Evolutionary conservation across 2,113 vertebrate species (phyloP), one percentile per base, ranked within the genome.

Genomic region (Halichoerus grypus): DNA sequence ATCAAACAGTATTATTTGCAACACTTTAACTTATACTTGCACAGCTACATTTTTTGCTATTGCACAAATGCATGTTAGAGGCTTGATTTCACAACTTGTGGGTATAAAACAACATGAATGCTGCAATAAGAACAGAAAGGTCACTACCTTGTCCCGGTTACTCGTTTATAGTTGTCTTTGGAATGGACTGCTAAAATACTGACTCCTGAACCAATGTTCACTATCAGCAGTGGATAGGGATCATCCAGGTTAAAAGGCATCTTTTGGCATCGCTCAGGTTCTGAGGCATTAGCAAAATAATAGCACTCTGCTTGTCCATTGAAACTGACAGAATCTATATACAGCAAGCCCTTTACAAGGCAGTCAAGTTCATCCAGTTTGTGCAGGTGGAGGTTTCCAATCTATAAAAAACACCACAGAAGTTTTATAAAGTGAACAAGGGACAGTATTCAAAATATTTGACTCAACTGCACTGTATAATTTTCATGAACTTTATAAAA

Each of bases 311-410:
- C 99, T 97, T 99, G 99, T 74, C 99, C 99, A 65, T 99, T 99
- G 98, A 99, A 99, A 97, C 99, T 99, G 98, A 99, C 98, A 98
- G 99, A 99, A 96, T 99, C 99, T 98, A 99, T 99, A 85, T 99
- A 99, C 97, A 99, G 72, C 96, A 99, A 99, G 98, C 99, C 99
- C 98, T 99, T 99, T 91, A 99, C 99, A 98, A 99, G 99, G 98
- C 99, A 99, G 96, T 99, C 99, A 99, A 99, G 98, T 98, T 99
- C 99, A 98, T 99, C 99, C 98, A 99, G 98, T 99, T 99, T 99
- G 99, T 99, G 99, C 97, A 99, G 98, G 98, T 99, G 99, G 93
- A 99, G 99, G 97, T 99, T 99, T 98, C 99, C 99, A 98, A 99
- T 99, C 99, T 99, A 97, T 96, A n/a, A 97, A 97, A 46, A 67